Evolutionary conservation across 2,797 vertebrate genomes (phyloP).

Genomic region (Eutrigla gurnardus): DNA sequence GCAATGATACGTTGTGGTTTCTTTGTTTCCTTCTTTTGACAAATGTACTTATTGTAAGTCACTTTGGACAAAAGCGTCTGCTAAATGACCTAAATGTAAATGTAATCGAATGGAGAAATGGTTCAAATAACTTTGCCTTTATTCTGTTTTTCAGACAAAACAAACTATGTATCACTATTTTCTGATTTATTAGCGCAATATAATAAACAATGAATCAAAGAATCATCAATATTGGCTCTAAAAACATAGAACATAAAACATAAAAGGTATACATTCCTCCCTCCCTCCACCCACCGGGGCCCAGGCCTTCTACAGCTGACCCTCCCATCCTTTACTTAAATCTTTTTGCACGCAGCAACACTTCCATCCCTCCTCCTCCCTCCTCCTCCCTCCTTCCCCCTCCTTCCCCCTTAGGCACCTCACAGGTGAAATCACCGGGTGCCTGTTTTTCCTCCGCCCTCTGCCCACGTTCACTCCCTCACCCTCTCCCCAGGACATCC

Average conservation of each 20-base stretch:
- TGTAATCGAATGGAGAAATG: neutral
- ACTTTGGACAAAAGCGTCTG: too few species aligned
- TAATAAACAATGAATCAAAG: too few species aligned
- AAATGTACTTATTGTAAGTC: too few species aligned
- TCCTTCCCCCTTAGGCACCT: slow-evolving; percentile 87
- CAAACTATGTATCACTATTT: neutral
- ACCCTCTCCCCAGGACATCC: slow-evolving; percentile 18
- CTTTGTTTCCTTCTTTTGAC: too few species aligned
- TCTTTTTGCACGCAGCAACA: slow-evolving; percentile 65
- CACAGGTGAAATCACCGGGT: slow-evolving; percentile 84
- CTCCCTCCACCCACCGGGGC: slow-evolving; percentile 57
- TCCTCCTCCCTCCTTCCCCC: too few species aligned
- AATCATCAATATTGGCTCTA: too few species aligned
- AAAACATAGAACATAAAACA: too few species aligned
- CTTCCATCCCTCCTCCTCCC: slow-evolving; percentile 50
- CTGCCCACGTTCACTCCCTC: slow-evolving; percentile 35
- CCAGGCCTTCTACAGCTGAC: slow-evolving; percentile 57
- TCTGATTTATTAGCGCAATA: slow-evolving; percentile 1
- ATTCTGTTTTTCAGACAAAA: neutral
- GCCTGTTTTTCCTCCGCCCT: slow-evolving; percentile 12
- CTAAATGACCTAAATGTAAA: too few species aligned
- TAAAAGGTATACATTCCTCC: too few species aligned
- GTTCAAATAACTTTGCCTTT: neutral
- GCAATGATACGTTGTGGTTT: too few species aligned
- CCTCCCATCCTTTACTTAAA: slow-evolving; percentile 64